Evolutionary conservation across 2,888 invertebrate genomes (phyloP).

Genomic region (Amphimallon solstitiale): DNA sequence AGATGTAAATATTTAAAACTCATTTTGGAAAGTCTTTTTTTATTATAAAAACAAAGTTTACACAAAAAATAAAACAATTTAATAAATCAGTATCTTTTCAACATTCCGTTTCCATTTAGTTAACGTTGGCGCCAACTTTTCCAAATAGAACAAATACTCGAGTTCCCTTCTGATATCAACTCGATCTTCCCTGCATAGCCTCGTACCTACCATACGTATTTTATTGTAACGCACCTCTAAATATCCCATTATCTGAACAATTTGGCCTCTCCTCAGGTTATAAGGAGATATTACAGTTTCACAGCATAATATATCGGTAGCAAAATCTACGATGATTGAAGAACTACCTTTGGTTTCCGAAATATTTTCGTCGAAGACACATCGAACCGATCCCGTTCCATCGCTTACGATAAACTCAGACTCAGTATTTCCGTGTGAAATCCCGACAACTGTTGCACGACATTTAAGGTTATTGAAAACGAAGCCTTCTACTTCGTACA

Average conservation of each 20-base stretch:
- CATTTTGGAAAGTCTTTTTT: no score
- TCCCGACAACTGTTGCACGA: background rate
- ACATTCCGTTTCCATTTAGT: background rate
- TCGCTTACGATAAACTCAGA: background rate
- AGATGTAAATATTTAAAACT: no score
- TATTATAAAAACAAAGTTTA: no score
- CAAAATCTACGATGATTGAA: background rate
- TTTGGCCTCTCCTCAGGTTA: background rate
- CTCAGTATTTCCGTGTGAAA: background rate
- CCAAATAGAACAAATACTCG: background rate
- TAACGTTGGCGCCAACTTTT: background rate
- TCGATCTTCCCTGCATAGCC: background rate
- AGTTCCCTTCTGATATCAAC: conserved; percentile 8
- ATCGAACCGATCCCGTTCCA: conserved; percentile 2
- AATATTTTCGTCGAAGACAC: background rate
- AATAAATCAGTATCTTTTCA: conserved; percentile 15
- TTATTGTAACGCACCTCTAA: background rate
- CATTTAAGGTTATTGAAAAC: conserved; percentile 9
- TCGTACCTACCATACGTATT: background rate
- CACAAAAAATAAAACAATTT: no score
- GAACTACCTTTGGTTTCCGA: background rate
- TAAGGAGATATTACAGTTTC: background rate
- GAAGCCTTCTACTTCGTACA: conserved; percentile 2
- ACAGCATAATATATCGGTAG: background rate
- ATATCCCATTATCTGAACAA: background rate